Percentiles rank a stretch among this genome's conserved stretches.
Evolutionary conservation across 1,140 invertebrate genomes (phyloP).

Genomic region (Nasonia vitripennis): DNA sequence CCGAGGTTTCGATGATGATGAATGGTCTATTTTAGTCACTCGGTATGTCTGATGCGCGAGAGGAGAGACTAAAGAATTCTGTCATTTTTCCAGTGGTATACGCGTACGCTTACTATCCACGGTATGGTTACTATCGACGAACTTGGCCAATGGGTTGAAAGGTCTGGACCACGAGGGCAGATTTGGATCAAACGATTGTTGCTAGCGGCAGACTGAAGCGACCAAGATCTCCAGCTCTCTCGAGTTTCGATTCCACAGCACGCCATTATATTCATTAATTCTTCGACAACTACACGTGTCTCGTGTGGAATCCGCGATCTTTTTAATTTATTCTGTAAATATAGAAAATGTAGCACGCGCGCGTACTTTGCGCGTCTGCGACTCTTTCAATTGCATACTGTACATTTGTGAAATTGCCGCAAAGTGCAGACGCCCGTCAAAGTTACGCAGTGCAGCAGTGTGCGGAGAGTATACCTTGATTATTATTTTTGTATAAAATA

Average conservation of each 20-base stretch:
- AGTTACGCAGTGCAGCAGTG: neutral
- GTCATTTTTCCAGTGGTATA: constrained; percentile 58
- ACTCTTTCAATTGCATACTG: neutral
- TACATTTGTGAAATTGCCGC: neutral
- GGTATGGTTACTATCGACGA: constrained; percentile 1
- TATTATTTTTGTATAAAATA: neutral
- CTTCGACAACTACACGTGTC: neutral
- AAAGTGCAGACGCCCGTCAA: neutral
- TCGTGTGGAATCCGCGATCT: neutral
- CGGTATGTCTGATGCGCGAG: no score
- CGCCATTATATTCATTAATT: neutral
- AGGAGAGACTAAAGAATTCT: neutral
- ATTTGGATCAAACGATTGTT: no score
- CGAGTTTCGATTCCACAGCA: neutral
- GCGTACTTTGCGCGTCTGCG: no score
- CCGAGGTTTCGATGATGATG: no score
- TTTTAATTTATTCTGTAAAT: constrained; percentile 30
- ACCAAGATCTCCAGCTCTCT: neutral
- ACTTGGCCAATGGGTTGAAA: constrained; percentile 30
- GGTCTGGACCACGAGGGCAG: neutral
- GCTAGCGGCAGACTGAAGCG: neutral
- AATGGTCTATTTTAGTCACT: no score
- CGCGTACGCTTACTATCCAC: constrained; percentile 53
- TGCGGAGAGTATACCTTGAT: neutral
- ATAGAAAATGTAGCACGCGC: neutral